Base-by-base conservation (phyloP, 2,888 invertebrate species). In the Lamproptera curius region DNA sequence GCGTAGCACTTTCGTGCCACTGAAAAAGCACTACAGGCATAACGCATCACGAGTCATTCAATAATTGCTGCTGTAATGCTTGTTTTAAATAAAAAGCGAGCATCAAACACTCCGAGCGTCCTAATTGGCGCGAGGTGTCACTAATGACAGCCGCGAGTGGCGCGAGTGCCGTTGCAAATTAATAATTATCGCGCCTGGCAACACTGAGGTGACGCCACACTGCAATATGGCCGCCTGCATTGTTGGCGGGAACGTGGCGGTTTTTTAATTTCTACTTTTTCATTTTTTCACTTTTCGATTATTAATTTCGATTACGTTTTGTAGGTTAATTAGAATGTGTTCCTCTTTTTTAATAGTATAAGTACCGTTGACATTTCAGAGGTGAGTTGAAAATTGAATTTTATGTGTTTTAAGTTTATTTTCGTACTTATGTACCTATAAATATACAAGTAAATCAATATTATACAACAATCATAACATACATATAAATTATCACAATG, bases 101-200 rank as follows among this genome's bases (percentile, higher is more conserved):
- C 78, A 79, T 80, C 82, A 83, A 81, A 82, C 79, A 75, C 79
- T 74, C 72, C 62, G 74, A 70, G 75, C 76, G 68, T 76, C 72
- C 72, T 85, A 84, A 85, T 87, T 86, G 86, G 87, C 75, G 81
- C 71, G 84, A 86, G 86, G 87, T 86, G 86, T 86, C 85, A 73
- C 83, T 85, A 86, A 86, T 86, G 86, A 85, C 75, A 79, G 63
- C 65, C 64, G 69, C 70, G 67, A 76, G 76, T 74, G 74, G 65
- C 65, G 65, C 67, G 68, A 63, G 64, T 66, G 63, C 70, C 68
- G 70, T 70, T 73, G 83, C 80, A 80, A 84, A 86, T 85, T 86
- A 85, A 81, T 86, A 85, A 86, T 87, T 86, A 86, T 85, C 71
- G 71, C 83, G 84, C 78, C 74, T 85, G 83, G 84, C 74, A 84